A percentile compares a stretch with the other conserved stretches of the same genome.
These are phyloP conservation scores for Ptychodera flava DNA, from an alignment of 35 echinoderm and acorn worm genomes.

Conservation along the genomic window DNA sequence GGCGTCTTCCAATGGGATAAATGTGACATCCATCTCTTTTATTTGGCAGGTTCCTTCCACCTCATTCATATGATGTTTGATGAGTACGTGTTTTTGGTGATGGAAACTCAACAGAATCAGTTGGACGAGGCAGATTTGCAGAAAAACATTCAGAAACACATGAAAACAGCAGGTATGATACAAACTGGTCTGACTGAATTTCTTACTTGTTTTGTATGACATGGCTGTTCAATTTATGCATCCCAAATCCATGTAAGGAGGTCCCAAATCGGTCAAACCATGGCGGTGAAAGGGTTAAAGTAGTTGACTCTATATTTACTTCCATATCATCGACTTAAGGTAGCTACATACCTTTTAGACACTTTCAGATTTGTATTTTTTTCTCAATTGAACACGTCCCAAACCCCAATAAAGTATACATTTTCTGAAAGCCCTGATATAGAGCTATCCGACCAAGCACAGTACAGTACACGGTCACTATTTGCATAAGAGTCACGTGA, in stretches of 20 bases:
- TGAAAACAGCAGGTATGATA: slow-evolving; percentile 48
- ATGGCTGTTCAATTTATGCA: not conserved
- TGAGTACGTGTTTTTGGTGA: slow-evolving; percentile 38
- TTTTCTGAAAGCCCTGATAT: too few relatives aligned
- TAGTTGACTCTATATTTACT: not conserved
- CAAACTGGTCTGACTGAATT: not conserved
- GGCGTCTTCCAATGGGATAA: too few relatives aligned
- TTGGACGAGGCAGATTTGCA: slow-evolving; percentile 3
- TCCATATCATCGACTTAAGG: not conserved
- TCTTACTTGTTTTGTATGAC: not conserved
- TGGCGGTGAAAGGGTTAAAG: not conserved
- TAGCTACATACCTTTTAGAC: too few relatives aligned
- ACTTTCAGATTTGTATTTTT: too few relatives aligned
- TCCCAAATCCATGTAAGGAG: not conserved
- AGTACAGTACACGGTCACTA: too few relatives aligned
- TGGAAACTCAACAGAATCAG: slow-evolving; percentile 56
- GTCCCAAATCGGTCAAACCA: too few relatives aligned
- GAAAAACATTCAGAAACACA: slow-evolving; percentile 37
- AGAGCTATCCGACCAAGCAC: too few relatives aligned
- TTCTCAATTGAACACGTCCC: too few relatives aligned
- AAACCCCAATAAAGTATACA: too few relatives aligned
- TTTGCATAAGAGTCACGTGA: too few relatives aligned
- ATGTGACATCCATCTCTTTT: too few relatives aligned
- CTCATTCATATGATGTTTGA: slow-evolving; percentile 44
- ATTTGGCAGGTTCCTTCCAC: slow-evolving; percentile 34